Conservation (phyloP, 2,113 vertebrate species). For the Hydrolagus affinis region DNA sequence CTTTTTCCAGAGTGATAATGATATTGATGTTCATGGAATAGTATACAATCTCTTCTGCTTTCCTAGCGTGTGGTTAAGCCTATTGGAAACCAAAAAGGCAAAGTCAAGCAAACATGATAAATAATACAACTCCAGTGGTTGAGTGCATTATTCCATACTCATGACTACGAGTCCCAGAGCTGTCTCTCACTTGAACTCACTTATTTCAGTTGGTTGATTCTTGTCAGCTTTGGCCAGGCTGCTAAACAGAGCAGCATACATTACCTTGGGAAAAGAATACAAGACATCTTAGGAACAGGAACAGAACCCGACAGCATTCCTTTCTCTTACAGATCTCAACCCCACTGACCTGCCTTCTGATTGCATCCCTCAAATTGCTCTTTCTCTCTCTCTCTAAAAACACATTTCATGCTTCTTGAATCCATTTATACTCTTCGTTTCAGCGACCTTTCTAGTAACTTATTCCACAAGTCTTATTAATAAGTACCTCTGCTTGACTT, state of each 20-base stretch:
- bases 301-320: too few relatives aligned
- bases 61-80: not conserved
- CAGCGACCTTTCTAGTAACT: too few relatives aligned
- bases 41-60: not conserved
- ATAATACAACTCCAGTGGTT: not conserved
- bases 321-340: too few relatives aligned
- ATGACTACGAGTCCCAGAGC: not conserved
- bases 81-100: not conserved
- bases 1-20: not conserved
- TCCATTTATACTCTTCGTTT: too few relatives aligned
- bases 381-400: too few relatives aligned
- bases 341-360: too few relatives aligned
- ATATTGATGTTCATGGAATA: not conserved
- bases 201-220: not conserved
- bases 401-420: too few relatives aligned
- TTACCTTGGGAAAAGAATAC: not conserved
- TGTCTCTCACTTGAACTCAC: not conserved
- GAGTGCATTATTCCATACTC: not conserved
- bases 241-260: not conserved
- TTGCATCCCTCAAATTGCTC: too few relatives aligned
- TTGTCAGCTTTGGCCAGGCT: not conserved
- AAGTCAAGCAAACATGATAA: not conserved
- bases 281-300: too few relatives aligned
- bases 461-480: too few relatives aligned
- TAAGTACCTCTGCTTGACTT: too few relatives aligned